Conservation (phyloP, 2,797 vertebrate species). For the Pygocentrus nattereri region DNA sequence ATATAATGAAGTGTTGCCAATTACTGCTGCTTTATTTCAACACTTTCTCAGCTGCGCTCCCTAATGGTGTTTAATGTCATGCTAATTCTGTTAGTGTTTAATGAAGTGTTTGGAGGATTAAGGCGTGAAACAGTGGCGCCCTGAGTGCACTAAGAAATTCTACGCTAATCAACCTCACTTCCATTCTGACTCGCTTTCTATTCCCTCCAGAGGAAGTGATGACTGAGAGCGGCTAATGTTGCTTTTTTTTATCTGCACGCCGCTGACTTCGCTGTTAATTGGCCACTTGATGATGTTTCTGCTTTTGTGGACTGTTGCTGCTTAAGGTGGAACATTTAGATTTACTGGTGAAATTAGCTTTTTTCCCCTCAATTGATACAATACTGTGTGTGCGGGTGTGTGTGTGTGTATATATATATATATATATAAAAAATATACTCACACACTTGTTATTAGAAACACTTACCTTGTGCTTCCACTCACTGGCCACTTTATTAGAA, state of each 20-base stretch:
- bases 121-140: conserved; percentile 50
- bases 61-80: conserved; percentile 41
- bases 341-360: not conserved
- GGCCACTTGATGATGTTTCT: not conserved
- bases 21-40: conserved; percentile 31
- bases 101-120: conserved; percentile 58
- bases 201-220: conserved; percentile 23
- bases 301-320: not conserved
- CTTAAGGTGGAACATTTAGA: not conserved
- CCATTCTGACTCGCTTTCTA: conserved; percentile 7
- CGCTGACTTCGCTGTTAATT: not conserved
- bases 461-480: no score
- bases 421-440: no score
- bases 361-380: not conserved
- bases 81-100: conserved; percentile 47
- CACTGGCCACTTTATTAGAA: no score
- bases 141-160: conserved; percentile 26
- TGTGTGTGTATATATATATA: no score
- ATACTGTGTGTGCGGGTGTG: no score
- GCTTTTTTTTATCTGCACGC: not conserved
- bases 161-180: conserved; percentile 42
- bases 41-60: conserved; percentile 7
- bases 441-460: no score
- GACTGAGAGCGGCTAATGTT: not conserved
- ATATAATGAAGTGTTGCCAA: conserved; percentile 41